Base-by-base conservation (phyloP, 2,113 vertebrate genomes). In the Pica pica region DNA sequence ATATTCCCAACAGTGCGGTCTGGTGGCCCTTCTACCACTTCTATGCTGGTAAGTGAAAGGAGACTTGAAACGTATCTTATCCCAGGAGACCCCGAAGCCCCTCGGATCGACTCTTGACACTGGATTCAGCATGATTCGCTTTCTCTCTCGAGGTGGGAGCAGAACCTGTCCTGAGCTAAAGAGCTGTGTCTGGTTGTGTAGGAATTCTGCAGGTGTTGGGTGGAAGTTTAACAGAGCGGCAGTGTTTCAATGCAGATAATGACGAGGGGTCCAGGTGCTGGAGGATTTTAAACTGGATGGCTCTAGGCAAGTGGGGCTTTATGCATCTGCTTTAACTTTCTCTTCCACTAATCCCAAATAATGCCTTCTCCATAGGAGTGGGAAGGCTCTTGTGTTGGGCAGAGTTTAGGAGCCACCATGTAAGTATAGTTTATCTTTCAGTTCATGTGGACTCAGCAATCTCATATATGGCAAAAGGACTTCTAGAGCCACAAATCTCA, bases 1-100 rank as follows among this genome's bases (percentile, higher is more conserved):
- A 99, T 94, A 99, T 99, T 95, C 99, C 99, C 11, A 99, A 99
- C 98, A 99, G 99, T 13, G 99, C 99, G 0, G 98, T 99, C 27
- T 99, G 99, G 99, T 99, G 99, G 99, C 99, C 99, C 78, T 99
- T 99, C 97, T 99, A 99, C 92, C 99, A 99, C 93, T 99, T 99
- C 94, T 99, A 99, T 39, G 98, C 98, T 94, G 99, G 99, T 99
- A 98, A 97, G 97, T 50, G 30, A n/a, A 56, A 26, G 57, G 67
- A 84, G n/a, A 3, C 11, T 30, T 49, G 10, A 30, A 21, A 23
- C 3, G 0, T 44, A 0, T 60, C 42, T 41, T 46, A 13, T 16
- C 20, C 20, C 42, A 39, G 64, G 44, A 78, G 52, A 39, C 17
- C 24, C 17, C 22, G 21, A 44, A 94, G 65, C 55, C 22, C 19